Conservation (phyloP, 2,888 invertebrate genomes). For the Phyto melanocephala region DNA sequence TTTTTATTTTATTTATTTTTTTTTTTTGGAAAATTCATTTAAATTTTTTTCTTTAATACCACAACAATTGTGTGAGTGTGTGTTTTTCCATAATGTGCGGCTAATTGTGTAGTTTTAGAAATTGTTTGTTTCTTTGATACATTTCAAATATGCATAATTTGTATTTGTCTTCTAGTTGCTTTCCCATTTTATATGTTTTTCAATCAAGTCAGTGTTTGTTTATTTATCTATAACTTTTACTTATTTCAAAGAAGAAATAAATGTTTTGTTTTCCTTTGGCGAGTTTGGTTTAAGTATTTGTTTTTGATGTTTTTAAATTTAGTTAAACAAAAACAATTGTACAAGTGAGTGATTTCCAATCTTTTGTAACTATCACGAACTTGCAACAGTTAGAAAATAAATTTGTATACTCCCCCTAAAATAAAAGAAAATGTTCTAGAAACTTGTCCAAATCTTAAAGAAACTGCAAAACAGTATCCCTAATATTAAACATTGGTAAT, state of each 20-base stretch:
- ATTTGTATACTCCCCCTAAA: too few species aligned
- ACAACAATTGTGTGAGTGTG: neutral
- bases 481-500: too few species aligned
- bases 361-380: too few species aligned
- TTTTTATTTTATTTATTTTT: neutral
- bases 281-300: conserved; percentile 8
- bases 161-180: neutral
- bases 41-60: neutral
- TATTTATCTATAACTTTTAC: conserved; percentile 15
- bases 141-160: conserved; percentile 25
- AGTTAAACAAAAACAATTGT: neutral
- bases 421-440: too few species aligned
- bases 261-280: neutral
- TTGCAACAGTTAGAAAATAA: too few species aligned
- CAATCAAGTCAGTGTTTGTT: neutral
- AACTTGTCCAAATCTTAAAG: too few species aligned
- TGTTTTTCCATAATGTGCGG: neutral
- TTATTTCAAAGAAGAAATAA: neutral
- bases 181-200: neutral
- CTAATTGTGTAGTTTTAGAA: neutral
- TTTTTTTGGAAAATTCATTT: neutral
- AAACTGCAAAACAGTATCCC: too few species aligned
- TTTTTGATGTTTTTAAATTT: neutral
- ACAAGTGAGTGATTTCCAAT: neutral
- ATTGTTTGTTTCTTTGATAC: conserved; percentile 7